Evolutionary conservation across 2,888 invertebrate genomes (phyloP).

Genomic region (Heliconius hortense): DNA sequence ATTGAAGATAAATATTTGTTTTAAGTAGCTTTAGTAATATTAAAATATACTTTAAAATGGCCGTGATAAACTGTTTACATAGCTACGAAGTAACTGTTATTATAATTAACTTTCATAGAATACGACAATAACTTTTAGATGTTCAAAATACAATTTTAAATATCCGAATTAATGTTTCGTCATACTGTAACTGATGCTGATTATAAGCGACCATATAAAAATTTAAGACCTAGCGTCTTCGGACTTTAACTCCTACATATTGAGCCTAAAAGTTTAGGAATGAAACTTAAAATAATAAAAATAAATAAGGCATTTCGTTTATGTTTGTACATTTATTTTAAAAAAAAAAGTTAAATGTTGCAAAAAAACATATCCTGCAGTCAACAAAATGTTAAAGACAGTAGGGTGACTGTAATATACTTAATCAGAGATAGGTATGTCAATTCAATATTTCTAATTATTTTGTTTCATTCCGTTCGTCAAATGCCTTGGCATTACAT

Average conservation of each 20-base stretch:
- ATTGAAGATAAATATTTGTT: neutral
- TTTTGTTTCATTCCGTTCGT: slow-evolving; percentile 70
- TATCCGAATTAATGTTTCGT: slow-evolving; percentile 13
- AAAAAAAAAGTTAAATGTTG: too few species aligned
- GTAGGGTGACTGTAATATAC: neutral
- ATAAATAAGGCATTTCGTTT: neutral
- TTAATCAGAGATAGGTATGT: neutral
- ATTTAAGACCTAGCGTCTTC: too few species aligned
- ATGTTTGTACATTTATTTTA: neutral
- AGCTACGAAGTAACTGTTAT: neutral
- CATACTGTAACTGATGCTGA: neutral
- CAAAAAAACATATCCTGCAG: neutral
- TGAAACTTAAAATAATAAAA: neutral
- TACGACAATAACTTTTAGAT: slow-evolving; percentile 18
- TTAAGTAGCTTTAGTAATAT: slow-evolving; percentile 7
- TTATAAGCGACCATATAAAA: neutral
- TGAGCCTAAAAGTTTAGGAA: neutral
- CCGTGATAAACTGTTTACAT: neutral
- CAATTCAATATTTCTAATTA: slow-evolving; percentile 27
- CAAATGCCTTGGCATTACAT: slow-evolving; percentile 50
- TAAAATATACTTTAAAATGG: slow-evolving; percentile 2
- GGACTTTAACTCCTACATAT: neutral
- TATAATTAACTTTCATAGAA: slow-evolving; percentile 4
- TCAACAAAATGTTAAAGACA: neutral
- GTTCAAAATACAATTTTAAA: slow-evolving; percentile 12